Evolutionary conservation across 1,140 invertebrate genomes (phyloP), one percentile per base, ranked within the genome.

Genomic region (Bombus superbus): DNA sequence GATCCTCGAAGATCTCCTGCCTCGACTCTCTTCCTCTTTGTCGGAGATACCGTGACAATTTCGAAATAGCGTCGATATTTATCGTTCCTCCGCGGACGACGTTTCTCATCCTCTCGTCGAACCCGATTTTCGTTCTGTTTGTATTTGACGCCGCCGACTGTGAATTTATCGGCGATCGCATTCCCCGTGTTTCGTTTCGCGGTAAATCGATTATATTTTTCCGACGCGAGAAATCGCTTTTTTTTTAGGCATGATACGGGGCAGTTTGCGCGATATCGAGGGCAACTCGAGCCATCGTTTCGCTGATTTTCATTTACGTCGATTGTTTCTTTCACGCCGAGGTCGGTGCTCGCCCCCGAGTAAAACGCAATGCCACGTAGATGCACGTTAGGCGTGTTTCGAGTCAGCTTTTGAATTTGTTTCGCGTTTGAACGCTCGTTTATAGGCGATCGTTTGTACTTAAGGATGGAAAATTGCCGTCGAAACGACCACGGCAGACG

Each of bases 1-100:
- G 47, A 53, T 53, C 44, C 42, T 73, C n/a, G n/a, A 57, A 69
- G 38, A 71, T 42, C 69, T 71, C 32, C 47, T 22, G 18, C 8
- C 47, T 53, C 47, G 0, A 53, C 18, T 22, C 38, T 11, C 18
- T 40, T 25, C 10, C 68, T 69, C 18, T 68, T 40, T 38, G 38
- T 11, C 40, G 5, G 1, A 15, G 71, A 72, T 72, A 72, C 71
- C 15, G 40, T 73, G 71, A 73, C 71, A 73, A 73, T 47, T 73
- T 32, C 42, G 71, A 73, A 73, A 73, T 73, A 73, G 15, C 40
- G 13, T 47, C 40, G 71, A 44, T 73, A 73, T 72, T 72, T 72
- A 72, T 72, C 1, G 13, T 42, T 71, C 40, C 42, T 9, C 28
- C 71, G 6, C 0, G 11, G 40, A 44, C 40, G 28, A 42, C 13